Conservation (phyloP, 2,888 invertebrate genomes). For the Perithous albicinctus region DNA sequence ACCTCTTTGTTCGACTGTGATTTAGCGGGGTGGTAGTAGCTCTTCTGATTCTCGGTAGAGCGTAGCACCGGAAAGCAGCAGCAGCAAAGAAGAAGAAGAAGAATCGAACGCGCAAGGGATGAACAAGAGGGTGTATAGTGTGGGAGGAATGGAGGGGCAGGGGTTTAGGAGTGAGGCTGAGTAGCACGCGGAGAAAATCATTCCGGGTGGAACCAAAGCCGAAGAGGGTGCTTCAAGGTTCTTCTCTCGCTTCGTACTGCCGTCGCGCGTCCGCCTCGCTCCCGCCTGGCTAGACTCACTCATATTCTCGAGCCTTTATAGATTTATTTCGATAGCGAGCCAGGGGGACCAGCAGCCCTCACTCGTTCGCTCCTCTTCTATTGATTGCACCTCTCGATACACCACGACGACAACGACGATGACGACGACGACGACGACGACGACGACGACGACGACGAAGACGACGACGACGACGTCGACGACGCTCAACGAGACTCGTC, state of each 20-base stretch:
- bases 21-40: constrained; percentile 64
- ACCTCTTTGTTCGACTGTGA: constrained; percentile 70
- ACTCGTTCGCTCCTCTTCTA: constrained; percentile 47
- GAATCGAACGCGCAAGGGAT: constrained; percentile 43
- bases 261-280: constrained; percentile 39
- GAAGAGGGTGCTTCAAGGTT: constrained; percentile 73
- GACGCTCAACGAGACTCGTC: constrained; percentile 6
- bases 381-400: constrained; percentile 56
- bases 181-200: constrained; percentile 66
- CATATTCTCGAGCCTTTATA: constrained; percentile 69
- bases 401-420: background rate
- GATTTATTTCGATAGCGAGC: constrained; percentile 71
- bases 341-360: constrained; percentile 29
- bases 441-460: background rate
- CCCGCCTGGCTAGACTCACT: constrained; percentile 65
- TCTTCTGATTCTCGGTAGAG: constrained; percentile 65
- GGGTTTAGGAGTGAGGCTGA: constrained; percentile 36
- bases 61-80: constrained; percentile 56
- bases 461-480: background rate
- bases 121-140: constrained; percentile 36
- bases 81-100: constrained; percentile 44
- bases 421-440: background rate
- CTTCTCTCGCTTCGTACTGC: constrained; percentile 51
- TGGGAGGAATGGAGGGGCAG: constrained; percentile 18
- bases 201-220: constrained; percentile 70